A percentile compares a stretch with the other conserved stretches of the same genome.
These are phyloP conservation scores for Hycleus cichorii DNA, from an alignment of 1,140 invertebrate genomes.

Conservation along the genomic window DNA sequence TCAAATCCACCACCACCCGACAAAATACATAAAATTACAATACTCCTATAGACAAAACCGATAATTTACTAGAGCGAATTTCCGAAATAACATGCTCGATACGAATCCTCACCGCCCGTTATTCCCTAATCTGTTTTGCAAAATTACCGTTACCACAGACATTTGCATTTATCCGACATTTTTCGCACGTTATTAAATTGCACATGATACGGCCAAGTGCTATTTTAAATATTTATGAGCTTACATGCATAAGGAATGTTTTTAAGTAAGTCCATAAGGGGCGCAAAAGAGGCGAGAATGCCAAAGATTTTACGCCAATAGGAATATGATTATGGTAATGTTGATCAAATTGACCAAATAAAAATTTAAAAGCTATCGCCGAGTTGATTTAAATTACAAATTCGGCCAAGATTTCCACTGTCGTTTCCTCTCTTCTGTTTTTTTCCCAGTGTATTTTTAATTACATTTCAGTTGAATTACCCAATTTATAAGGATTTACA, in stretches of 20 bases:
- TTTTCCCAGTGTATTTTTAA: neutral
- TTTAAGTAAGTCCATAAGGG: too few species aligned
- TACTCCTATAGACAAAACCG: too few species aligned
- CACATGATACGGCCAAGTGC: neutral
- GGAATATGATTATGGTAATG: too few species aligned
- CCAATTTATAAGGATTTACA: conserved; percentile 15
- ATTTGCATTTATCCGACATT: conserved; percentile 7
- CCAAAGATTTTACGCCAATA: too few species aligned
- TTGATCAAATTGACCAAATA: conserved; percentile 1
- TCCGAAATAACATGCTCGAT: too few species aligned
- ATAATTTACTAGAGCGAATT: too few species aligned
- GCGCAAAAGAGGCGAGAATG: too few species aligned
- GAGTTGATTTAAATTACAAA: conserved; percentile 5
- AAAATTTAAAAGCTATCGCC: conserved; percentile 3
- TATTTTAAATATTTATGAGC: conserved; percentile 11
- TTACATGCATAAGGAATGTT: too few species aligned
- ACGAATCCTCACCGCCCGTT: too few species aligned
- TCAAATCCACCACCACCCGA: too few species aligned
- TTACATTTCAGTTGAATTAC: conserved; percentile 6
- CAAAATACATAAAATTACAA: too few species aligned
- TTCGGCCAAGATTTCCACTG: neutral
- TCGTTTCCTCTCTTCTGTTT: neutral
- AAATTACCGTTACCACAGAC: neutral
- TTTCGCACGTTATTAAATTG: conserved; percentile 7
- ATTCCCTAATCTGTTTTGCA: neutral